A percentile compares a stretch with the other conserved stretches of the same genome.
Conservation (phyloP, 1,140 invertebrate species). For the Oryctes rhinoceros region DNA sequence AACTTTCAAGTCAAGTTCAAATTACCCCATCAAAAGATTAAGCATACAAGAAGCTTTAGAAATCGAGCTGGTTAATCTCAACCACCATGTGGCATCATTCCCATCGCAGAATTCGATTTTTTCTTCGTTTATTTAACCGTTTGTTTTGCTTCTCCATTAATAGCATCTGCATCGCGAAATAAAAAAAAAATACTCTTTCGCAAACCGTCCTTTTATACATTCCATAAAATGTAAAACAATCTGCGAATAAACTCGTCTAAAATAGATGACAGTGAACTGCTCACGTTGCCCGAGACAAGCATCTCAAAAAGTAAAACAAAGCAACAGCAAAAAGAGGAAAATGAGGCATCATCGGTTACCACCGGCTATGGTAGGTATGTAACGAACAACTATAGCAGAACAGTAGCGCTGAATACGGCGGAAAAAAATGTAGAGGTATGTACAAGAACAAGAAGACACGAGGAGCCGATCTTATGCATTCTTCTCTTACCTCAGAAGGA, state of each 20-base stretch:
- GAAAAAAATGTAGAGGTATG: neutral
- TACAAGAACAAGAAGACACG: constrained; percentile 11
- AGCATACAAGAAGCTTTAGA: too few species aligned
- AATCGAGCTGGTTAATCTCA: too few species aligned
- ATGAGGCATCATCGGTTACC: neutral
- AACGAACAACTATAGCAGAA: neutral
- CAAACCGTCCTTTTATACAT: too few species aligned
- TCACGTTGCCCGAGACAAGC: neutral
- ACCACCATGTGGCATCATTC: too few species aligned
- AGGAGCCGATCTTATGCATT: constrained; percentile 10
- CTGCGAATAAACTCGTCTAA: neutral
- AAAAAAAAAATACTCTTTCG: too few species aligned
- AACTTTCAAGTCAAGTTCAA: too few species aligned
- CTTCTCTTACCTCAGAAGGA: neutral
- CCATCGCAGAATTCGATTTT: too few species aligned
- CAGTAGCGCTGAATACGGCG: constrained; percentile 2
- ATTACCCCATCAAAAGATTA: too few species aligned
- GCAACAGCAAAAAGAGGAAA: neutral
- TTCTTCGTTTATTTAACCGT: too few species aligned
- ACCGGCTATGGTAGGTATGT: neutral
- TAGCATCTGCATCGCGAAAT: too few species aligned
- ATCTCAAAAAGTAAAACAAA: constrained; percentile 8
- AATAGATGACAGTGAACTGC: neutral
- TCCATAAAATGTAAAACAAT: too few species aligned
- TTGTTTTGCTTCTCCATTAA: too few species aligned